phyloP scores from a whole-genome alignment of 35 echinoderm and acorn worm genomes.

The Hemicentrotus pulcherrimus region DNA sequence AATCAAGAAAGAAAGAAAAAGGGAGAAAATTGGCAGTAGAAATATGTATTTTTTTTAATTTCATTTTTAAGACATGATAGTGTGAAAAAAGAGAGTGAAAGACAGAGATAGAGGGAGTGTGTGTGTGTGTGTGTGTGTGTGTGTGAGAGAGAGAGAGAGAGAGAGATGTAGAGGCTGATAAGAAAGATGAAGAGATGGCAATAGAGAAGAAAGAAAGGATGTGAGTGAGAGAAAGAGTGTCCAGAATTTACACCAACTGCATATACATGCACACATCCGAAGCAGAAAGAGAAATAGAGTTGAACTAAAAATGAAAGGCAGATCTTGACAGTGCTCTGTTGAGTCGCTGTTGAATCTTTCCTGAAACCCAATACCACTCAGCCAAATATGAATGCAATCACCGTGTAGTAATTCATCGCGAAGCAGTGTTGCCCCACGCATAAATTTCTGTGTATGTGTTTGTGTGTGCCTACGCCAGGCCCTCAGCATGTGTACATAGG shows the following conservation, averaged over 20 bases:
- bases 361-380: neutral
- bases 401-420: neutral
- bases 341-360: neutral
- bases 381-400: neutral
- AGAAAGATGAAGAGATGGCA: no score
- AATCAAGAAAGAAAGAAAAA: neutral
- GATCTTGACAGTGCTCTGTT: neutral
- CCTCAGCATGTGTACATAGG: neutral
- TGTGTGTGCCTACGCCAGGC: neutral
- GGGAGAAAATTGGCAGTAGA: neutral
- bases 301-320: neutral
- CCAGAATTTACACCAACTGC: neutral
- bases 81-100: no score
- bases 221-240: neutral
- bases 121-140: no score
- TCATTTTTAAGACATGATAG: neutral
- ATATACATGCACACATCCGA: neutral
- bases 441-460: constrained; percentile 4
- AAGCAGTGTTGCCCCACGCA: neutral
- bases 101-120: no score
- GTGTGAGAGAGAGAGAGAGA: neutral
- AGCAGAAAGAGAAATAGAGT: no score
- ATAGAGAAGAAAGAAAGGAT: no score
- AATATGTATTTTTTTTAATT: neutral
- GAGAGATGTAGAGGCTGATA: no score